Base-by-base conservation (phyloP, 2,888 invertebrate species). In the Watsonalla cultraria region DNA sequence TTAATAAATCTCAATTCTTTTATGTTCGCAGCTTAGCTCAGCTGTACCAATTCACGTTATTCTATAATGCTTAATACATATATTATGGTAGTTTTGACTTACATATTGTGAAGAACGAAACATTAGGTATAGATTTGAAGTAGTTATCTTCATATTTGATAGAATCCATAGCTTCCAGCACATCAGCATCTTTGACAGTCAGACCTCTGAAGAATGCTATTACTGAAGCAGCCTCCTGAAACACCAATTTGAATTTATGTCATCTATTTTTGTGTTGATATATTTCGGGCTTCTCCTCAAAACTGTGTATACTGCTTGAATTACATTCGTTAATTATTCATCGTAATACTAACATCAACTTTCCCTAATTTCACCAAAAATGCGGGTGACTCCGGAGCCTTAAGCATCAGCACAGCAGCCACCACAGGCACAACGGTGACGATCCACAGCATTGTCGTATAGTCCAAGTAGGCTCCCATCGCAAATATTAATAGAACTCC, bases 321-420 rank as follows among this genome's bases (percentile, higher is more conserved):
- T 37, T 37, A 9, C 9, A 37, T 37, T 5, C 7, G 6, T 6
- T 4, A 37, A 4, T 37, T 5, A 9, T 1, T 37, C 9, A 4
- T 37, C 6, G 37, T 9, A 9, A 2, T 34, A 69, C 74, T 72
- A 57, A 87, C 87, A 34, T 82, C 69, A 51, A 58, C 61, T 52
- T 74, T 75, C 0, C 78, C 81, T 14, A 64, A 61, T 45, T 84
- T 84, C 2, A 86, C 69, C 47, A 86, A 62, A 54, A 70, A 85
- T 2, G 78, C 72, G 7, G 87, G 87, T 0, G 87, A 83, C 54
- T 87, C 86, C 0, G 87, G 86, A 39, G 78, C 77, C 50, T 65
- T 72, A 37, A 78, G 13, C 61, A 84, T 74, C 13, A 76, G 15
- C 0, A 75, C 24, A 0, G 73, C 59, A 4, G 70, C 72, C 7